phyloP scores from a whole-genome alignment of 2,888 invertebrate species.

The Masnerella sp. region DNA sequence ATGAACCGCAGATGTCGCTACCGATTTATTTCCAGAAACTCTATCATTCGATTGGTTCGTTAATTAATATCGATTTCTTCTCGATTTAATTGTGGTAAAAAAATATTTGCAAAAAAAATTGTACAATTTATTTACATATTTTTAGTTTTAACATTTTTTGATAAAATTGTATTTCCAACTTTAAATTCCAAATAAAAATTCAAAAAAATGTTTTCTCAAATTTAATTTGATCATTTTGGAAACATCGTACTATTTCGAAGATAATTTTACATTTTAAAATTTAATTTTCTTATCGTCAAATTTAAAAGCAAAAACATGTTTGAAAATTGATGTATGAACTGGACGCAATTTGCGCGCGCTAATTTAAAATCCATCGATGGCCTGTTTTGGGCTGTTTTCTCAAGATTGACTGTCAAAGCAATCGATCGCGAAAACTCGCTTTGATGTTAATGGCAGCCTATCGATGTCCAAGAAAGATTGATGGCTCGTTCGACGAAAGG shows the following conservation, averaged over 20 bases:
- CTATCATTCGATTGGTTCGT: background rate
- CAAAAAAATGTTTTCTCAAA: too few relatives aligned
- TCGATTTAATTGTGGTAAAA: too few relatives aligned
- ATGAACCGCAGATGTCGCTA: constrained; percentile 45
- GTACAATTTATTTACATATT: too few relatives aligned
- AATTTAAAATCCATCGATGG: constrained; percentile 47
- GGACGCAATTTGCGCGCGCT: constrained; percentile 45
- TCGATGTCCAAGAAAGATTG: constrained; percentile 71
- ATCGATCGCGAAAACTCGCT: constrained; percentile 59
- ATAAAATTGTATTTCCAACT: too few relatives aligned
- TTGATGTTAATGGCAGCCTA: constrained; percentile 68
- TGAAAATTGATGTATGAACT: too few relatives aligned
- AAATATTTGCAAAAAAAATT: too few relatives aligned
- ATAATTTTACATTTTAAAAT: constrained; percentile 22
- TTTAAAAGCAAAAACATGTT: too few relatives aligned
- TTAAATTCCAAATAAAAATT: too few relatives aligned
- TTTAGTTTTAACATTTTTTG: too few relatives aligned
- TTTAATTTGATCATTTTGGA: too few relatives aligned
- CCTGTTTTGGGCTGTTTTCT: constrained; percentile 63
- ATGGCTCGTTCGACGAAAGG: constrained; percentile 72
- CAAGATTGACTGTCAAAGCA: constrained; percentile 51
- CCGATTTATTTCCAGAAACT: constrained; percentile 17
- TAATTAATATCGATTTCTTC: constrained; percentile 4
- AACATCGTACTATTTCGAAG: too few relatives aligned
- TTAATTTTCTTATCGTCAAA: too few relatives aligned